Evolutionary conservation across 2,888 invertebrate genomes (phyloP), one percentile per base, ranked within the genome.

Genomic region (Euplexia lucipara): DNA sequence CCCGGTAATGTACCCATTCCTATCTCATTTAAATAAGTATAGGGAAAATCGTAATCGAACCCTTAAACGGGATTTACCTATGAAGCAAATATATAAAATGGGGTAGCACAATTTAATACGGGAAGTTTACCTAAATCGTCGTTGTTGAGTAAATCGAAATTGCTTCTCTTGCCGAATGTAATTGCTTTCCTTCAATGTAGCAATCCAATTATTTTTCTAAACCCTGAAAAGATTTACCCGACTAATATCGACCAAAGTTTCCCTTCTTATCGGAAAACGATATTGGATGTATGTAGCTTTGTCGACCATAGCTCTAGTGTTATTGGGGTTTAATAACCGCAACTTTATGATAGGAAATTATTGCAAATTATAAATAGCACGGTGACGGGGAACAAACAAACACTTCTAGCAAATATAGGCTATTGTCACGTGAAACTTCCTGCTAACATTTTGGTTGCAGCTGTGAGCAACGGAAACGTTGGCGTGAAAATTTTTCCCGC

Each of bases 121-220:
- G 83, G 81, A 88, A 90, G 89, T 91, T 92, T 90, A 90, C 89
- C 90, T 88, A 90, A 92, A 92, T 90, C 87, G 89, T 83, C 83
- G 83, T 85, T 88, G 87, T 84, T 84, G 88, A 91, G 90, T 90
- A 90, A 90, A 91, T 90, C 90, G 91, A 86, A 90, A 92, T 90
- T 88, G 91, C 87, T 89, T 88, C 87, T 90, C 88, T 90, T 89
- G 86, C 86, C 88, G 87, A 87, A 87, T 92, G 92, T 93, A 92
- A 93, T 93, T 93, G 93, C 90, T 92, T 92, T 89, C 89, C 88
- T 88, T 91, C 90, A 90, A 91, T 90, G 88, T 88, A 87, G 89
- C 90, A 88, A 92, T 91, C 92, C 92, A 93, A 94, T 94, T 93
- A 93, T 92, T 93, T 93, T 92, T 92, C 88, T 91, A 91, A 92